Base-by-base conservation (phyloP, 2,888 invertebrate species). In the Dusona sp. region DNA sequence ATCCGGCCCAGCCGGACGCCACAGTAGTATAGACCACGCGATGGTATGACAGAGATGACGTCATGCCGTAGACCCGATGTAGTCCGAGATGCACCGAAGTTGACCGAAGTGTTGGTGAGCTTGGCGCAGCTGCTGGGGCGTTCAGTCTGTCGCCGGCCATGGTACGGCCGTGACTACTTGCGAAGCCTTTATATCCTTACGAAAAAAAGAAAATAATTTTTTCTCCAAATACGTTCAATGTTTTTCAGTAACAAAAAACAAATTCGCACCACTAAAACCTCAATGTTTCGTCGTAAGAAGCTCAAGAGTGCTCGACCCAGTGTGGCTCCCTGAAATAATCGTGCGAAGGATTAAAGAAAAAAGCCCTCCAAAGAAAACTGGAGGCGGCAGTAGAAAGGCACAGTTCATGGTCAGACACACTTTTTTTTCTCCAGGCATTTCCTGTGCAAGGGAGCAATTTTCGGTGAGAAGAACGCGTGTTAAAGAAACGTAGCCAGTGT, bases 1-100 rank as follows among this genome's bases (percentile, higher is more conserved):
- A 80, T 54, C 54, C 78, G 45, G 89, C 88, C 79, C 91, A 90
- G 89, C 90, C 90, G 89, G 90, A 90, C 90, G 92, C 90, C 90
- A 89, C 91, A 92, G 93, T 92, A 92, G 93, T 93, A 92, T 89
- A 90, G 90, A 67, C 90, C 93, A 92, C 92, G 93, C 93, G 92
- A 93, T 93, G 92, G 93, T 93, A 93, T 92, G 92, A 90, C 92
- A 90, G 86, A 86, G 85, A 85, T 93, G 93, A 93, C 93, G 93
- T 93, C 93, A 93, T 88, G 79, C 73, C 72, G 68, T 83, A 88
- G 36, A 89, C 57, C 88, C 91, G 89, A 91, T 82, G 73, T 73
- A 54, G 51, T 72, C 87, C 94, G 89, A 86, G 74, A 77, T 80
- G 64, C 64, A 77, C 42, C 86, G 93, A 92, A 84, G 74, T 79